Evolutionary conservation across 2,888 invertebrate genomes (phyloP), one percentile per base, ranked within the genome.

Genomic region (Pasiphila rectangulata): DNA sequence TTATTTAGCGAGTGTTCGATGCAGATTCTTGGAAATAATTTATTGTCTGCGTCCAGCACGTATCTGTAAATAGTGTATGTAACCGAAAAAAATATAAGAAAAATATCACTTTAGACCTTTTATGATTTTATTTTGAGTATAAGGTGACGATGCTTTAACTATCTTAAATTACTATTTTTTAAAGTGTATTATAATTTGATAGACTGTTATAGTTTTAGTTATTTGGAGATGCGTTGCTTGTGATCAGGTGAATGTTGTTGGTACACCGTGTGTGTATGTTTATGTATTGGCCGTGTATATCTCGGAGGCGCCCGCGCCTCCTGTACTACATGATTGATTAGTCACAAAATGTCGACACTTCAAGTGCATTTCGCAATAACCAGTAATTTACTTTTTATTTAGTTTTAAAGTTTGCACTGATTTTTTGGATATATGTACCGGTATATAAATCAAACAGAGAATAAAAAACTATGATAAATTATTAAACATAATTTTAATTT

Each of bases 71-170:
- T 87, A 88, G 63, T 84, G 76, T 83, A 83, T 79, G 74, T 66
- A 73, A 67, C 61, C 34, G 45, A 75, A 75, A 76, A 75, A 71
- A 69, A 72, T 82, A 77, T 68, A 74, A 76, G 79, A 73, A 76
- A 76, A 84, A 79, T 63, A 64, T 72, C 64, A 80, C 73, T 81
- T 75, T 72, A 80, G 70, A 81, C 77, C 75, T 79, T 80, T 68
- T 79, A 83, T 82, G 79, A 84, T 84, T 83, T 84, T 85, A 85
- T 83, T 81, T 85, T 79, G 83, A 87, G 69, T 81, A 65, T 87
- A 85, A 86, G 88, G 86, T 86, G 84, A 78, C 83, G 83, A 88
- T 85, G 88, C 88, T 88, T 88, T 88, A 88, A 88, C 87, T 88
- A 87, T 86, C 83, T 82, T 83, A 81, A 81, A 84, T 81, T 75